These are phyloP conservation scores for Sebastes nivosus DNA, from an alignment of 2,797 vertebrate species.

Conservation along the genomic window DNA sequence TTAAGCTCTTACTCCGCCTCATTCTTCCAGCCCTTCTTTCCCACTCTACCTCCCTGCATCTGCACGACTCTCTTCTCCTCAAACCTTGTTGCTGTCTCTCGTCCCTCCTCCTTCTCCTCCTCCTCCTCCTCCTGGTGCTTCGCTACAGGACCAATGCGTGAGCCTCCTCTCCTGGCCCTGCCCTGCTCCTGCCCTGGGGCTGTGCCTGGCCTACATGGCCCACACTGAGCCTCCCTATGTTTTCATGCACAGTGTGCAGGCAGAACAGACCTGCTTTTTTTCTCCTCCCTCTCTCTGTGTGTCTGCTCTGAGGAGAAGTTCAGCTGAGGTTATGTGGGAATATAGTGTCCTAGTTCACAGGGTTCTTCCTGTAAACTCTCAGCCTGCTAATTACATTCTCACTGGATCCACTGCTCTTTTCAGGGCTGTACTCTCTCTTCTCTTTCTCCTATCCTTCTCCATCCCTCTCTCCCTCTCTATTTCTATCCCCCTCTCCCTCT, in stretches of 20 bases:
- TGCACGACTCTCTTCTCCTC: neutral
- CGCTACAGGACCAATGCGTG: neutral
- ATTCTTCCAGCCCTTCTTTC: neutral
- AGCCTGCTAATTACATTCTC: slow-evolving; percentile 47
- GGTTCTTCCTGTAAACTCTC: slow-evolving; percentile 51
- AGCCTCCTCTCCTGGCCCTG: neutral
- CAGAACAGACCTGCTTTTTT: slow-evolving; percentile 15
- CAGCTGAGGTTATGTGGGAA: slow-evolving; percentile 55
- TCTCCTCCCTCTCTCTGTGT: neutral
- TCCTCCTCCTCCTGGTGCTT: neutral
- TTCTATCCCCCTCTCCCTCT: neutral
- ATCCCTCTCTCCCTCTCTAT: neutral
- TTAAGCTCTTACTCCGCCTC: neutral
- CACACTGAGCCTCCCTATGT: slow-evolving; percentile 35
- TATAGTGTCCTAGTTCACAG: slow-evolving; percentile 47
- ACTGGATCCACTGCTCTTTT: slow-evolving; percentile 17
- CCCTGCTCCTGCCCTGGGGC: slow-evolving; percentile 13
- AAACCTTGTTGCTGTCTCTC: neutral
- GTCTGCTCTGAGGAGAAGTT: slow-evolving; percentile 33
- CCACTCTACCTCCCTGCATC: neutral
- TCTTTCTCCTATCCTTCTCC: neutral
- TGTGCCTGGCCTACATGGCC: slow-evolving; percentile 36
- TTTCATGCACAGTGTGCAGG: slow-evolving; percentile 17
- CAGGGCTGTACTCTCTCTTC: neutral
- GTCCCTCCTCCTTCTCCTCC: neutral